Conservation (phyloP, 1,140 invertebrate genomes). For the Drosophila pruinosa region DNA sequence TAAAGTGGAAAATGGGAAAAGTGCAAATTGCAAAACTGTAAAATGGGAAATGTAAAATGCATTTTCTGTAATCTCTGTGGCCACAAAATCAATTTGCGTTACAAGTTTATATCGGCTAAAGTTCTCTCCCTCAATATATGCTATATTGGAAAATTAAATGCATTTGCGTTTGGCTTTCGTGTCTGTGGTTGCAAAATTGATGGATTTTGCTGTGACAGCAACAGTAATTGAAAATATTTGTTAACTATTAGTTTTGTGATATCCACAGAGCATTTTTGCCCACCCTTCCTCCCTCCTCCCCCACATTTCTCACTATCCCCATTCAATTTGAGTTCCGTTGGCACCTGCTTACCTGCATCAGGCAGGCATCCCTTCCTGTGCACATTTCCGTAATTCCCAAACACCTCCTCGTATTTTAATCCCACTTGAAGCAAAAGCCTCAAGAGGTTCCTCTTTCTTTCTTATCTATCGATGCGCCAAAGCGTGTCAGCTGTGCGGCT, state of each 20-base stretch:
- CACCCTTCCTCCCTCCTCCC: neutral
- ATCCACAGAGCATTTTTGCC: neutral
- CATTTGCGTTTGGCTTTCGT: conserved; percentile 52
- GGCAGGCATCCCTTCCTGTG: conserved; percentile 59
- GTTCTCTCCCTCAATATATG: neutral
- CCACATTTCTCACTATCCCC: neutral
- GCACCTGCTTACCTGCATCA: conserved; percentile 48
- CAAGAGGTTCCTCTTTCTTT: conserved; percentile 48
- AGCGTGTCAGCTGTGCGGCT: conserved; percentile 63
- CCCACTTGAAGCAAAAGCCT: conserved; percentile 65
- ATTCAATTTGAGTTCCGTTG: conserved; percentile 1
- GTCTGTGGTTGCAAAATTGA: conserved; percentile 69
- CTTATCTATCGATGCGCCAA: conserved; percentile 74
- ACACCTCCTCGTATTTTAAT: conserved; percentile 46
- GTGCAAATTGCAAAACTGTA: conserved; percentile 21
- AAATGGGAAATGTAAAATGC: conserved; percentile 54
- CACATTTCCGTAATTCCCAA: conserved; percentile 52
- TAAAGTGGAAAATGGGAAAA: conserved; percentile 31
- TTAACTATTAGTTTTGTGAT: conserved; percentile 71
- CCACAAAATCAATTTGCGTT: conserved; percentile 77
- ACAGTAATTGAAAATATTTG: conserved; percentile 77
- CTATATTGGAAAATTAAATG: conserved; percentile 64
- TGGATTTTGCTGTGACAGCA: conserved; percentile 80
- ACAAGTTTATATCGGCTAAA: conserved; percentile 51
- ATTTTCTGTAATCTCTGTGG: conserved; percentile 73